These are phyloP conservation scores for Bursaphelenchus okinawaensis DNA, from an alignment of 2,888 invertebrate genomes.

Conservation along the genomic window DNA sequence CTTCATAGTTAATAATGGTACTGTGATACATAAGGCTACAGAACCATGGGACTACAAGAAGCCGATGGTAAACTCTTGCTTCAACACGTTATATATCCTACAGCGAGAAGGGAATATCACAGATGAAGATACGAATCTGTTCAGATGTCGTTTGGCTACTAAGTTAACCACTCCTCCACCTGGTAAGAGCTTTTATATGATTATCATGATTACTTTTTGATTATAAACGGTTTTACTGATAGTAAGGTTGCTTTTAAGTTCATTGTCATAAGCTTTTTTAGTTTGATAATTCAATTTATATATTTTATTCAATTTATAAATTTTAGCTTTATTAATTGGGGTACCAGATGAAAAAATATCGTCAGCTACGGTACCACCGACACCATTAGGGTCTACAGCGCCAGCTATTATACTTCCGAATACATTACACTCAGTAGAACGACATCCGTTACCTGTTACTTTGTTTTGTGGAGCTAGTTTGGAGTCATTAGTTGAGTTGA, in stretches of 20 bases:
- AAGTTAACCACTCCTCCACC: constrained; percentile 50
- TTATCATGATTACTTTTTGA: not conserved
- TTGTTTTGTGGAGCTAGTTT: constrained; percentile 44
- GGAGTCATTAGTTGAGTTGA: constrained; percentile 40
- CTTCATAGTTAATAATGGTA: constrained; percentile 6
- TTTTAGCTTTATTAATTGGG: constrained; percentile 46
- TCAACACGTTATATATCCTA: constrained; percentile 39
- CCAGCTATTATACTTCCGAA: constrained; percentile 36
- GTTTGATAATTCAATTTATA: not conserved
- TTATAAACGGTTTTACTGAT: too few relatives aligned
- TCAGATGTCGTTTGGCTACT: constrained; percentile 36
- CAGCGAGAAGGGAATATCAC: constrained; percentile 22
- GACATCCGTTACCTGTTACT: constrained; percentile 42
- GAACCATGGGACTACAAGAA: not conserved
- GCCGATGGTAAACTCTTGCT: constrained; percentile 18
- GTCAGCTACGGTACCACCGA: constrained; percentile 18
- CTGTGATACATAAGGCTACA: constrained; percentile 23
- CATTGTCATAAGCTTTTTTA: not conserved
- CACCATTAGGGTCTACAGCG: constrained; percentile 21
- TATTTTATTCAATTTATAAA: not conserved
- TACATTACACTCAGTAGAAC: constrained; percentile 40
- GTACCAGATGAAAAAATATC: constrained; percentile 45
- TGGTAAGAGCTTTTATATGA: constrained; percentile 21
- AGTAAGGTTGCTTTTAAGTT: too few relatives aligned
- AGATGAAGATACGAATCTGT: not conserved